Conservation (phyloP, 1,140 invertebrate genomes). For the Bilobella aurantiaca region DNA sequence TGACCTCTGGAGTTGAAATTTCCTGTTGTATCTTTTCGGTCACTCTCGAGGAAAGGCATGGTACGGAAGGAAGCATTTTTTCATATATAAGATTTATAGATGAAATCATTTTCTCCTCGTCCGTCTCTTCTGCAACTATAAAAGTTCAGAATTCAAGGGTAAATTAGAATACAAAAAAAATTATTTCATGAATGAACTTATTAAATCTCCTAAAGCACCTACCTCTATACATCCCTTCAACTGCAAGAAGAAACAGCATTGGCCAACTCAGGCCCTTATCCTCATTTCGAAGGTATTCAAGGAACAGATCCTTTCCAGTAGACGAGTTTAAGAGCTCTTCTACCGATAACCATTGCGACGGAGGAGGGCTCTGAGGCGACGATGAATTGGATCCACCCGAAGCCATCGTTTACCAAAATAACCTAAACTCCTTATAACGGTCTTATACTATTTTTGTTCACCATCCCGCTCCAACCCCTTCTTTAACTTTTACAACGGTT, state of each 20-base stretch:
- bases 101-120: not conserved
- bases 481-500: no score
- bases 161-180: not conserved
- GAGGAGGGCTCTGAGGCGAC: not conserved
- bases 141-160: not conserved
- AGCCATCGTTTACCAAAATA: no score
- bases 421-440: no score
- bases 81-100: slow-evolving; percentile 6
- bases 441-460: no score
- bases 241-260: not conserved
- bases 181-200: not conserved
- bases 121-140: not conserved
- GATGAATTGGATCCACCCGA: no score
- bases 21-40: no score
- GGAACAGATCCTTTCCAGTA: not conserved
- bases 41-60: not conserved
- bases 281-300: slow-evolving; percentile 3
- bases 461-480: no score
- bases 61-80: not conserved
- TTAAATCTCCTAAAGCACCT: not conserved
- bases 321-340: not conserved
- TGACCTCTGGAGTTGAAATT: not conserved
- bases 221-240: not conserved
- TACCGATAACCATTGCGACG: not conserved
- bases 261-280: not conserved